A percentile compares a stretch with the other conserved stretches of the same genome.
Conservation (phyloP, 2,888 invertebrate genomes). For the Pristionchus maxplancki region DNA sequence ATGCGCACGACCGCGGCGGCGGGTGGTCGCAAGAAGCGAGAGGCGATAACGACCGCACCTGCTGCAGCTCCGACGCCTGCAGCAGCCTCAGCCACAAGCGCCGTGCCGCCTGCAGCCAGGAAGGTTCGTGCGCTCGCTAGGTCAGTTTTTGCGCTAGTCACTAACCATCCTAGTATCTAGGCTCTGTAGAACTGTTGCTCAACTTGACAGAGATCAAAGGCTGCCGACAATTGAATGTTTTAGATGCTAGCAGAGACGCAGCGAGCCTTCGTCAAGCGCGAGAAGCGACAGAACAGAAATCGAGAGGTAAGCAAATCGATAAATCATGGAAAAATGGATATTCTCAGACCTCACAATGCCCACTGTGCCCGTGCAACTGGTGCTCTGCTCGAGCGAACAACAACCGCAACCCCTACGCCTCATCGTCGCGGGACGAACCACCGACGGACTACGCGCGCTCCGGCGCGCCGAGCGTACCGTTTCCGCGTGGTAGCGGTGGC, state of each 20-base stretch:
- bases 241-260: slow-evolving; percentile 40
- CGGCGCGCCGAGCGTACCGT: background rate
- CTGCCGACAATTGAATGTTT: background rate
- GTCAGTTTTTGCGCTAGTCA: slow-evolving; percentile 21
- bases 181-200: background rate
- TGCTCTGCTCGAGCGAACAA: background rate
- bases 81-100: background rate
- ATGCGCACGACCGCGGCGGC: background rate
- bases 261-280: slow-evolving; percentile 11
- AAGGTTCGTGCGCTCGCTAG: slow-evolving; percentile 37
- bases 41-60: background rate
- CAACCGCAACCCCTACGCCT: background rate
- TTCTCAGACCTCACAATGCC: slow-evolving; percentile 1
- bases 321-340: background rate
- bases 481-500: background rate
- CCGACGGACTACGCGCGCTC: background rate
- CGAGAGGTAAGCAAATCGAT: background rate
- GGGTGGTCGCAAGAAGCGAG: slow-evolving; percentile 36
- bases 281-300: slow-evolving; percentile 9
- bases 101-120: background rate
- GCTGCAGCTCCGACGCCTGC: background rate
- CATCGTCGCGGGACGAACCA: background rate
- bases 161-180: no score
- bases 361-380: slow-evolving; percentile 48
- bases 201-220: background rate